Base-by-base conservation (phyloP, 1,140 invertebrate species). In the Pseudomyrmex sp. region DNA sequence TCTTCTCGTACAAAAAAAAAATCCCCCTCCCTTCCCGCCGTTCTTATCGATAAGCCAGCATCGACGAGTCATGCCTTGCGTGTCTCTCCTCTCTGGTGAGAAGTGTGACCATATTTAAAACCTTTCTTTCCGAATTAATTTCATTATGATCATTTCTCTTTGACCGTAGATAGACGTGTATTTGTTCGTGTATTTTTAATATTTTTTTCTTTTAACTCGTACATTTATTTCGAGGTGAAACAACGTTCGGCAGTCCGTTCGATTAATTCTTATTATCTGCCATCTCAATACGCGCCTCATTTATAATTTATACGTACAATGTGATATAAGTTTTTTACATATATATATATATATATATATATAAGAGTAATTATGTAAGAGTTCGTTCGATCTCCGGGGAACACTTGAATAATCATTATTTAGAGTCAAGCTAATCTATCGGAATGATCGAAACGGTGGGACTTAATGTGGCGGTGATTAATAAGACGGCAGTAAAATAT, bases 61-160 rank as follows among this genome's bases (percentile, higher is more conserved):
- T 85, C 84, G 82, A n/a, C 84, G 73, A 73, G 79, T 87, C 82
- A 66, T 69, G 83, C 69, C 65, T 85, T 52, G 75, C 76, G 61
- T 35, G 50, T 74, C n/a, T 75, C 79, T 23, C n/a, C 46, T 35
- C 26, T 75, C 56, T n/a, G 26, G 15, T 26, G 44, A 46, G 48
- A 58, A 79, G 20, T 50, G 23, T 66, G 56, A 20, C 52, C 44
- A 46, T 12, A n/a, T 69, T 77, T 20, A 12, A 12, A 48, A 58
- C 7, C 5, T 35, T 70, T 70, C 18, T 44, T 20, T 58, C 5
- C 3, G n/a, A 26, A 70, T 70, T 69, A 79, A 69, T 52, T 46
- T 44, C 23, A 56, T 58, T 69, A 23, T 10, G 46, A 58, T 76
- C 61, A 48, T 48, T 7, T 35, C 5, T 35, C 35, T 35, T 35